Evolutionary conservation across 2,888 invertebrate species (phyloP).

Genomic region (Enchytraeus crypticus): DNA sequence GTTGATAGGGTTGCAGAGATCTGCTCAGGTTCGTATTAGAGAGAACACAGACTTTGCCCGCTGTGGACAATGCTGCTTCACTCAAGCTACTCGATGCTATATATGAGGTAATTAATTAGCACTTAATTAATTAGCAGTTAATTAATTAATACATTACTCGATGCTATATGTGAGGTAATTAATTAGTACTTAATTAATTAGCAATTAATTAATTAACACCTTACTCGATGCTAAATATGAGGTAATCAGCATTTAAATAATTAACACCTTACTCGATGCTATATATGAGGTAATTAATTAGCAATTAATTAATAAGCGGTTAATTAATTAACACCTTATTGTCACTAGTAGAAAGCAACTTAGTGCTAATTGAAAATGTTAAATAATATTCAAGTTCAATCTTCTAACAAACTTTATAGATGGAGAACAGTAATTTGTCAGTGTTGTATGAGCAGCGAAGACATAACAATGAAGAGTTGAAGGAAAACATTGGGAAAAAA

Average conservation of each 20-base stretch:
- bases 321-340: constrained; percentile 51
- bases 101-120: constrained; percentile 53
- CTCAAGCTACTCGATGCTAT: constrained; percentile 73
- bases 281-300: constrained; percentile 56
- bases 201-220: background rate
- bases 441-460: background rate
- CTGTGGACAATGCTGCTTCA: constrained; percentile 67
- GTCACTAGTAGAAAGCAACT: too few relatives aligned
- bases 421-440: background rate
- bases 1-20: constrained; percentile 51
- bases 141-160: constrained; percentile 53
- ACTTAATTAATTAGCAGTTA: background rate
- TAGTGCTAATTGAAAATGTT: too few relatives aligned
- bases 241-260: constrained; percentile 28
- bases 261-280: constrained; percentile 59
- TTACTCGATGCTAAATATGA: constrained; percentile 70
- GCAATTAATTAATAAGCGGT: background rate
- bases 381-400: too few relatives aligned
- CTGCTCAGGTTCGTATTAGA: constrained; percentile 58
- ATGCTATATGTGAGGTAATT: constrained; percentile 62
- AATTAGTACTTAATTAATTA: background rate
- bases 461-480: too few relatives aligned
- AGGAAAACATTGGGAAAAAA: too few relatives aligned
- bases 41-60: constrained; percentile 73
- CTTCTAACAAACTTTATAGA: background rate